Evolutionary conservation across 2,113 vertebrate species (phyloP).

Genomic region (Brachyhypopomus occidentalis): DNA sequence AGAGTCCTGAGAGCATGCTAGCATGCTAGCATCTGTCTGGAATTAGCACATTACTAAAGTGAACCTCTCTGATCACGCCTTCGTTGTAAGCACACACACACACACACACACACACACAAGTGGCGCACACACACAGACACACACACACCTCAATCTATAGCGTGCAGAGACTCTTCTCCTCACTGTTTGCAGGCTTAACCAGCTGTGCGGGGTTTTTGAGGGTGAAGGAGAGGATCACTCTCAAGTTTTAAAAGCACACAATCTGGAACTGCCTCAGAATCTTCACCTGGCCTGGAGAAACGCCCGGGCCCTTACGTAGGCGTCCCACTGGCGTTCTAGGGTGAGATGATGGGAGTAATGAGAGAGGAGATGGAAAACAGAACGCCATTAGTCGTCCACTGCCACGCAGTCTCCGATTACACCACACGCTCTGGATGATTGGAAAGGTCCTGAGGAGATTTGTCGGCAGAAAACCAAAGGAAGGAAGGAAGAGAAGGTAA

Average conservation of each 20-base stretch:
- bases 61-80: constrained; percentile 16
- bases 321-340: constrained; percentile 3
- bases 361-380: constrained; percentile 46
- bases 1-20: background rate
- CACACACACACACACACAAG: background rate
- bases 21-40: constrained; percentile 36
- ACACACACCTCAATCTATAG: constrained; percentile 2
- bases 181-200: constrained; percentile 24
- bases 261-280: constrained; percentile 66
- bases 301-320: background rate
- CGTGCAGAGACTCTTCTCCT: constrained; percentile 24
- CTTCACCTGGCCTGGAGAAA: constrained; percentile 21
- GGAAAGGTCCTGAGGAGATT: constrained; percentile 58
- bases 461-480: constrained; percentile 89
- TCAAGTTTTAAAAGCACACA: constrained; percentile 43
- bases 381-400: constrained; percentile 59
- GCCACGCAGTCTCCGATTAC: constrained; percentile 61
- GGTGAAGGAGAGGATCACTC: constrained; percentile 8
- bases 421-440: constrained; percentile 63
- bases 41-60: constrained; percentile 39
- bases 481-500: constrained; percentile 66
- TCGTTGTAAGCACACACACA: constrained; percentile 43
- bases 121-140: constrained; percentile 13
- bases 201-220: constrained; percentile 18
- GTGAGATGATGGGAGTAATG: constrained; percentile 14